These are phyloP conservation scores for Eudyptes chrysolophus DNA, from an alignment of 2,113 vertebrate genomes.

Conservation along the genomic window DNA sequence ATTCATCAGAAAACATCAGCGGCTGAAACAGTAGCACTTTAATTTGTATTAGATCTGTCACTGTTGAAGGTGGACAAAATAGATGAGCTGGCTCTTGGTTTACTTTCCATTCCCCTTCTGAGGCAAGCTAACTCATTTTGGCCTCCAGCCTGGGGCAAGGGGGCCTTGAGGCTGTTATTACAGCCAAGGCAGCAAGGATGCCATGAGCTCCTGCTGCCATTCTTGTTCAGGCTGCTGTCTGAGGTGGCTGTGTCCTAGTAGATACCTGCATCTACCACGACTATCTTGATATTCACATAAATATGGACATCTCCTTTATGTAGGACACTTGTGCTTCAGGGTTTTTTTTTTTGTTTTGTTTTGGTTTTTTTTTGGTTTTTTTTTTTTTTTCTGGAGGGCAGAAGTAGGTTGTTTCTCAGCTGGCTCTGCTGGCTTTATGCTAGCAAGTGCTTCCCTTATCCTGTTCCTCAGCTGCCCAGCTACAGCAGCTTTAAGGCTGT, in stretches of 20 bases:
- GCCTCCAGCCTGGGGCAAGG: not conserved
- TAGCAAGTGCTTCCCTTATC: not conserved
- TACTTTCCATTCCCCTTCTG: not conserved
- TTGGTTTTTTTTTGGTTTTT: not conserved
- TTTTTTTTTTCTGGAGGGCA: not conserved
- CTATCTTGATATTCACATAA: accelerated
- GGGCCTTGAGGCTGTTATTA: not conserved
- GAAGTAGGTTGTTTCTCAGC: not conserved
- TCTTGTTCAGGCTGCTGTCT: not conserved
- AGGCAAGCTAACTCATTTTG: not conserved
- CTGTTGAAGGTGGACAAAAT: too few relatives aligned
- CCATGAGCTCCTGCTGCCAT: not conserved
- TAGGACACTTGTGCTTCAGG: not conserved
- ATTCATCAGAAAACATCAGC: not conserved
- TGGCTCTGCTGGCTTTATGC: not conserved
- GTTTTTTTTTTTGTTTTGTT: not conserved
- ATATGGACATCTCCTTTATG: not conserved
- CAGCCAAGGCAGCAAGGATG: not conserved
- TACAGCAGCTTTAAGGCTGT: not conserved
- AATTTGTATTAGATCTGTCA: not conserved
- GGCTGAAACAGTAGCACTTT: not conserved
- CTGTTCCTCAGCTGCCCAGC: accelerated
- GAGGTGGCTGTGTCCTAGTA: accelerated
- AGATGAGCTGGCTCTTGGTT: not conserved
- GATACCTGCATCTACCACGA: accelerated